Conservation (phyloP, 2,797 vertebrate species). For the Chaetophractus vellerosus region DNA sequence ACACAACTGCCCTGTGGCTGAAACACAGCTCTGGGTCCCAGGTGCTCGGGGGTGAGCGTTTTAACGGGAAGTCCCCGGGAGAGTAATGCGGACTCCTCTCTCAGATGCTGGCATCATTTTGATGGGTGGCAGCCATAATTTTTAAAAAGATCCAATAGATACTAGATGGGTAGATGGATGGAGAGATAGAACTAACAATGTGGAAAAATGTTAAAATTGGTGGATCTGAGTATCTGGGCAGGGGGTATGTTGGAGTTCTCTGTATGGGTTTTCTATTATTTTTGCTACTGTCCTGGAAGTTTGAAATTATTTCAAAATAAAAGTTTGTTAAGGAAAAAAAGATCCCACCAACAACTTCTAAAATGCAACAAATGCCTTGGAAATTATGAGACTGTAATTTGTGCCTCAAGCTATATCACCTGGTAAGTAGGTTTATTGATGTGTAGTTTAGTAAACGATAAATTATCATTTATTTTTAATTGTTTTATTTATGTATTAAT, state of each 20-base stretch:
- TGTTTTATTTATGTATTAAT: neutral
- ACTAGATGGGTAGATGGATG: too few species aligned
- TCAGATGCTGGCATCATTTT: neutral
- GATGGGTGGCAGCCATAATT: too few species aligned
- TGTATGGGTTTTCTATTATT: too few species aligned
- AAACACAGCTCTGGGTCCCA: fast-evolving
- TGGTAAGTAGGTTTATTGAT: neutral
- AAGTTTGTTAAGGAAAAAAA: neutral
- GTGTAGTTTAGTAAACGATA: neutral
- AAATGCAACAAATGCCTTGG: neutral
- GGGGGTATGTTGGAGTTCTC: too few species aligned
- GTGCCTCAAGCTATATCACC: neutral
- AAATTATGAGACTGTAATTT: neutral
- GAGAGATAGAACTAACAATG: too few species aligned
- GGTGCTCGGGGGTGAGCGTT: neutral
- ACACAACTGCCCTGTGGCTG: neutral
- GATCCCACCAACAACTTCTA: neutral
- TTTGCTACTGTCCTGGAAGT: too few species aligned
- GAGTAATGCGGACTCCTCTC: neutral
- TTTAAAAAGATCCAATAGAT: neutral
- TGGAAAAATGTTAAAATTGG: too few species aligned
- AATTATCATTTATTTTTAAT: neutral
- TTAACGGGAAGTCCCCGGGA: neutral
- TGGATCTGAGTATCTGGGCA: too few species aligned
- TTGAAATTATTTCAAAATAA: too few species aligned